phyloP scores from a whole-genome alignment of 1,140 invertebrate genomes.

The Steinernema feltiae region DNA sequence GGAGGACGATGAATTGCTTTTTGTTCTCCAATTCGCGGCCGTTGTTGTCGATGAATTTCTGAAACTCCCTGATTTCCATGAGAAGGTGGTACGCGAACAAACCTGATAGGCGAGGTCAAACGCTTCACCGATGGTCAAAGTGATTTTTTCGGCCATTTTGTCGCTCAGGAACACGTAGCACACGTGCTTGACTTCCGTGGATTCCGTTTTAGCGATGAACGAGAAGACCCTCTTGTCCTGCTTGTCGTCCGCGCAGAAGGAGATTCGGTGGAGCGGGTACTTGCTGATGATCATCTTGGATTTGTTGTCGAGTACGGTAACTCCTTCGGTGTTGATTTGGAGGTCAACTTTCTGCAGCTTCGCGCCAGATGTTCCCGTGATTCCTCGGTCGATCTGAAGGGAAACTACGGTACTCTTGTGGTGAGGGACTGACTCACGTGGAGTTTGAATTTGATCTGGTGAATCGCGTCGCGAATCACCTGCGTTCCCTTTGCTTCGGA shows the following conservation, averaged over 20 bases:
- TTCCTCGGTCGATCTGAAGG: conserved; percentile 31
- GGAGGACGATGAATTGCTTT: conserved; percentile 38
- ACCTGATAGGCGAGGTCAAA: conserved; percentile 52
- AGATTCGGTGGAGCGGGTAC: conserved; percentile 45
- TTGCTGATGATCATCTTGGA: conserved; percentile 36
- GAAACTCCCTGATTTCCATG: conserved; percentile 14
- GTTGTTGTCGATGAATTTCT: conserved; percentile 46
- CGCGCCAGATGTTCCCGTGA: conserved; percentile 42
- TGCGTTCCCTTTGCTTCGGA: conserved; percentile 44
- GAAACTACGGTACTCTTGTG: background rate
- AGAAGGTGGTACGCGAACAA: background rate
- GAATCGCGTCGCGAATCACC: conserved; percentile 45
- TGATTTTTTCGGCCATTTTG: conserved; percentile 53
- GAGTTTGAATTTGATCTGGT: conserved; percentile 44
- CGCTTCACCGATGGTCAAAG: conserved; percentile 50
- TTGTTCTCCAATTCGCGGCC: conserved; percentile 33
- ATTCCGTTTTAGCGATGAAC: conserved; percentile 48
- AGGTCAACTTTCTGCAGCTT: conserved; percentile 51
- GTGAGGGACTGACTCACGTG: conserved; percentile 33
- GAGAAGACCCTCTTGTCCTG: conserved; percentile 52
- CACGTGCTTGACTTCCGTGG: conserved; percentile 26
- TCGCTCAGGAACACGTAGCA: conserved; percentile 53
- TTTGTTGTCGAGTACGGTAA: conserved; percentile 43
- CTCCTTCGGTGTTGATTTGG: conserved; percentile 44
- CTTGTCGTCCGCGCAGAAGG: conserved; percentile 54